Conservation (phyloP, 2,888 invertebrate species). For the Cheilosia scutellata region DNA sequence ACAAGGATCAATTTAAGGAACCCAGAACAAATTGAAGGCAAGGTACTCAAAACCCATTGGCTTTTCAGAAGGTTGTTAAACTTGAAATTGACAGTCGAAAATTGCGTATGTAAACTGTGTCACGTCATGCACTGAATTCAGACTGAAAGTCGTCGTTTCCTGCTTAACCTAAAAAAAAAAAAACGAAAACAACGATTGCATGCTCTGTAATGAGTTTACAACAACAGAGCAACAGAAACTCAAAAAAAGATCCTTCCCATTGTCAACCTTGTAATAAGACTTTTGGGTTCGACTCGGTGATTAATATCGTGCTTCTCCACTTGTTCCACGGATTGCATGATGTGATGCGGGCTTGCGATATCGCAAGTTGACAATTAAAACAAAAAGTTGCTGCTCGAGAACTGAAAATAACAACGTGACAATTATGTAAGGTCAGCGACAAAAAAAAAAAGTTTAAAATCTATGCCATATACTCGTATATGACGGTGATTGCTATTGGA, state of each 20-base stretch:
- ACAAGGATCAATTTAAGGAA: conserved; percentile 38
- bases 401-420: background rate
- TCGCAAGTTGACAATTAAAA: conserved; percentile 61
- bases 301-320: conserved; percentile 72
- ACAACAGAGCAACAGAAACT: conserved; percentile 6
- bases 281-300: conserved; percentile 70
- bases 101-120: background rate
- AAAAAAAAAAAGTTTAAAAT: too few relatives aligned
- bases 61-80: conserved; percentile 63
- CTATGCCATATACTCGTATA: too few relatives aligned
- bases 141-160: conserved; percentile 38
- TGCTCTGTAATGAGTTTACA: conserved; percentile 27
- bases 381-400: background rate
- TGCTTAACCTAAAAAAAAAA: conserved; percentile 47
- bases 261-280: conserved; percentile 68
- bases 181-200: conserved; percentile 13
- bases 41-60: conserved; percentile 35
- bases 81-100: conserved; percentile 55
- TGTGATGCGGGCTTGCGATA: conserved; percentile 50
- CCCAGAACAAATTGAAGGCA: conserved; percentile 40
- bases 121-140: conserved; percentile 16
- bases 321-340: conserved; percentile 50
- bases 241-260: conserved; percentile 50
- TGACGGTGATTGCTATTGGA: too few relatives aligned
- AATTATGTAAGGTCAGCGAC: too few relatives aligned